Base-by-base conservation (phyloP, 2,888 invertebrate genomes). In the Pollenia amentaria region DNA sequence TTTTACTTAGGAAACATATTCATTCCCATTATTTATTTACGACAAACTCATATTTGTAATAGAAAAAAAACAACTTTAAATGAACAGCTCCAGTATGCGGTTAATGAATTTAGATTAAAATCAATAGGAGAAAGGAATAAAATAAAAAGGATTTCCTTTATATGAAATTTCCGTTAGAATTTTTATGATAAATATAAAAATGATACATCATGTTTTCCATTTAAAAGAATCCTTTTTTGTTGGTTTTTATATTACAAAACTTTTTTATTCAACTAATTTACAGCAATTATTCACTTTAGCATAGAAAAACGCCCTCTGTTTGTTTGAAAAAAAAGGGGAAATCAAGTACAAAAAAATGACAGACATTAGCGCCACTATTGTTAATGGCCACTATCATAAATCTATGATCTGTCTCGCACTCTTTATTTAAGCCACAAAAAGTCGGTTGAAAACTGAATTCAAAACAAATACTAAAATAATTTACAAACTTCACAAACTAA, bases 371-470 rank as follows among this genome's bases (percentile, higher is more conserved):
- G 83, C 87, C 87, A 73, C 72, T 73, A 84, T 84, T 84, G 83
- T 87, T 87, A 87, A 87, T 83, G 87, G 79, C 46, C 87, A 72
- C 84, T 84, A 87, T 87, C 87, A 87, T 87, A 87, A 87, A 87
- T 87, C 87, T 87, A 87, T 84, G 83, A 87, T 84, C 87, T 76
- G 83, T 76, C 65, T 44, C 57, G 51, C 18, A 62, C 62, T 60
- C 80, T 72, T 76, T 48, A 46, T 65, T 64, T 44, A 16, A 12
- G 8, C 16, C 14, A 44, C 21, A 55, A 72, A 53, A 42, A 42
- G 18, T 11, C 42, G 29, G 38, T 62, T 9, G 4, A 9, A 38
- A 14, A 48, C 10, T 44, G 18, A 64, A 78, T 48, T 82, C 80
- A 65, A 65, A 80, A 84, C 72, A 77, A 87, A 87, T 73, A 87